Conservation (phyloP, 2,797 vertebrate genomes). For the Labeo calbasu region DNA sequence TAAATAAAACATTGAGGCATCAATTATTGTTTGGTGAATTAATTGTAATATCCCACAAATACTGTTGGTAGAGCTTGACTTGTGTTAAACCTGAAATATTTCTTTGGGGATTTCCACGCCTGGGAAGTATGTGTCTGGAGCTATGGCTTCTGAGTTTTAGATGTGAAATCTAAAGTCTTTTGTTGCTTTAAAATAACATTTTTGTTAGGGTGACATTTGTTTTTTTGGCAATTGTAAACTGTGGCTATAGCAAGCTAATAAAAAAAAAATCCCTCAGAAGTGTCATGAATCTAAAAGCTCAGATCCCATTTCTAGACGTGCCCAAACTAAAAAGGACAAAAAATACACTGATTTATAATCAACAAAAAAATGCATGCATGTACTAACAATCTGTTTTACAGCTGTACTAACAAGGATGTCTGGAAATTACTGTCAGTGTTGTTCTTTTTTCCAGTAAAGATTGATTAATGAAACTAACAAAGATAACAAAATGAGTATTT, state of each 20-base stretch:
- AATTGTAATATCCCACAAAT: neutral
- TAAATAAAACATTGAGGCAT: neutral
- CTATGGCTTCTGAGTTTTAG: neutral
- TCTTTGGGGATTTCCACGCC: neutral
- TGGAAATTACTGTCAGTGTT: neutral
- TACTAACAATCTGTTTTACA: conserved; percentile 25
- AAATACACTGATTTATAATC: neutral
- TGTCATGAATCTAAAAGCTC: neutral
- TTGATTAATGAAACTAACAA: neutral
- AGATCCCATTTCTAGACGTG: neutral
- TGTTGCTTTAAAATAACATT: neutral
- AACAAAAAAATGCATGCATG: neutral
- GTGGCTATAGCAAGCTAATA: neutral
- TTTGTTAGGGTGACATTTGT: neutral
- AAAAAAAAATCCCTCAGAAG: neutral
- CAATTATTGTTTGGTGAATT: neutral
- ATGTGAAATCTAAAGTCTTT: neutral
- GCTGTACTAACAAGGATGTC: neutral
- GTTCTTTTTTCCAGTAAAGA: neutral
- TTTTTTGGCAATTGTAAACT: neutral
- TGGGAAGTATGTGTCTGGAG: neutral
- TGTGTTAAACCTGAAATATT: neutral
- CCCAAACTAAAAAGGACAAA: neutral
- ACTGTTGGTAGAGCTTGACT: neutral
- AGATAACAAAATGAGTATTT: neutral